Conservation (phyloP, 2,113 vertebrate genomes). For the Mungos mungo region DNA sequence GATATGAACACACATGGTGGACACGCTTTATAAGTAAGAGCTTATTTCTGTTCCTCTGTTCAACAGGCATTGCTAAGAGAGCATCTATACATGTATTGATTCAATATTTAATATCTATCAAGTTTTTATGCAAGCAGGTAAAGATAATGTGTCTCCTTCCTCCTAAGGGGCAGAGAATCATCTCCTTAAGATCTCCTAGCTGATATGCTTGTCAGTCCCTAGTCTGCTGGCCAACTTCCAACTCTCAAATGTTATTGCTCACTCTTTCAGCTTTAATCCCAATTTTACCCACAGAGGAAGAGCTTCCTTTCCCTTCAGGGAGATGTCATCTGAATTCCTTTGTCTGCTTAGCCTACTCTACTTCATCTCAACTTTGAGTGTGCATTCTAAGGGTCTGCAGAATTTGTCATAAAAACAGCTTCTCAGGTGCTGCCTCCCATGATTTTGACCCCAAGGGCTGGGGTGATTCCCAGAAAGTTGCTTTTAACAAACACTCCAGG, state of each 20-base stretch:
- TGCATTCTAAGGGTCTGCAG: neutral
- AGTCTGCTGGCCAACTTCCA: neutral
- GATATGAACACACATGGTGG: neutral
- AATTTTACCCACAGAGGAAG: neutral
- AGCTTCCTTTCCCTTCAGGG: neutral
- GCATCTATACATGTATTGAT: neutral
- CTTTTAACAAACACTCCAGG: neutral
- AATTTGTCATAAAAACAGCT: neutral
- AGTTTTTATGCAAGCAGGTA: neutral
- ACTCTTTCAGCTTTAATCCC: neutral
- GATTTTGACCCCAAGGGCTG: neutral
- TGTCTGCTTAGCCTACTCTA: neutral
- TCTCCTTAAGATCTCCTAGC: neutral
- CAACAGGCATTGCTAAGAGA: neutral
- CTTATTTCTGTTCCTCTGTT: neutral
- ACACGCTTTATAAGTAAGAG: neutral
- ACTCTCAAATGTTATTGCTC: neutral
- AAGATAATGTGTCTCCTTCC: neutral
- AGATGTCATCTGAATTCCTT: neutral
- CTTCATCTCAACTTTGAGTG: neutral
- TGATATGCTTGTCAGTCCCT: neutral
- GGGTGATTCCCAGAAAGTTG: neutral
- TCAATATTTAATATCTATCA: neutral
- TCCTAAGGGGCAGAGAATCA: neutral
- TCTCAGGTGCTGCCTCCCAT: neutral